Evolutionary conservation across 2,888 invertebrate genomes (phyloP).

Genomic region (Ichneumoninae sp.): DNA sequence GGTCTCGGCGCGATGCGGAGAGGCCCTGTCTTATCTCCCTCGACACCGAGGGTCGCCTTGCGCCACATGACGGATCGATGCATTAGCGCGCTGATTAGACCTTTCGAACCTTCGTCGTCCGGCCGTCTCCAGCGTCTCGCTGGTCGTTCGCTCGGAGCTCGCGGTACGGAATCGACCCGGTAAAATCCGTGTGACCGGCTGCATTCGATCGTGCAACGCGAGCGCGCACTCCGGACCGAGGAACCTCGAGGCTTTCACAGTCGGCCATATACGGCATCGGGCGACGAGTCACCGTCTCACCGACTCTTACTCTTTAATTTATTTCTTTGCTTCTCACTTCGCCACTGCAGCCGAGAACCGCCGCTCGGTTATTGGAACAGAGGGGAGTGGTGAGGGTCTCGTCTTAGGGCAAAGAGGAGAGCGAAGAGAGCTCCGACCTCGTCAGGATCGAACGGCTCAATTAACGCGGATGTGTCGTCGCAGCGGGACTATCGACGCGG

Average conservation of each 20-base stretch:
- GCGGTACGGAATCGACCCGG: conserved; percentile 38
- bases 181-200: conserved; percentile 57
- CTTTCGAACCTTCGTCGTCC: conserved; percentile 59
- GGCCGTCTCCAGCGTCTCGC: conserved; percentile 14
- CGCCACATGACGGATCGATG: conserved; percentile 81
- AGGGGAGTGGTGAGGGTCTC: not conserved
- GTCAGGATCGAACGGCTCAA: conserved; percentile 69
- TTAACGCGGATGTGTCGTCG: conserved; percentile 65
- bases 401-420: not conserved
- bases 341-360: not conserved
- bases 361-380: conserved; percentile 4
- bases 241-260: not conserved
- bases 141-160: conserved; percentile 25
- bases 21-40: conserved; percentile 47
- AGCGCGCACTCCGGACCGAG: not conserved
- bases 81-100: conserved; percentile 81
- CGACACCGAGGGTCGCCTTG: conserved; percentile 64
- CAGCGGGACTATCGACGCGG: conserved; percentile 33
- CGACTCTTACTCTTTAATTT: conserved; percentile 22
- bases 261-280: conserved; percentile 13
- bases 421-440: conserved; percentile 27
- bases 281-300: conserved; percentile 17
- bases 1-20: conserved; percentile 12
- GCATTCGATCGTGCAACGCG: conserved; percentile 41
- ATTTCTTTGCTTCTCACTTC: conserved; percentile 29